Evolutionary conservation across 1,140 invertebrate species (phyloP).

Genomic region (Maconellicoccus hirsutus): DNA sequence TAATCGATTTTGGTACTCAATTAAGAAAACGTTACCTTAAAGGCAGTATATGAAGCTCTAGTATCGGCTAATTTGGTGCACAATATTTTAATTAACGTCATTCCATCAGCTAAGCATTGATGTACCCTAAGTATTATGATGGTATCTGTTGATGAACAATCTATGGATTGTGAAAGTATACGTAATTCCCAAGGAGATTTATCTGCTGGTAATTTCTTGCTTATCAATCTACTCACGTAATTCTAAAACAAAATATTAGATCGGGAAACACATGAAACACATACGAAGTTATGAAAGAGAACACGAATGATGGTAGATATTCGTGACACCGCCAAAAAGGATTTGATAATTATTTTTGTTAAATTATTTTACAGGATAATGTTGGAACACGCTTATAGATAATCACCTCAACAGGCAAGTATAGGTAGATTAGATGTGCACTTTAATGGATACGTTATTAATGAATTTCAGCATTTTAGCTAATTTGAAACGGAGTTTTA

Average conservation of each 20-base stretch:
- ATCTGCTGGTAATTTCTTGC: slow-evolving; percentile 35
- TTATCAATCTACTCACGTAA: slow-evolving; percentile 38
- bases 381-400: not conserved
- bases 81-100: slow-evolving; percentile 40
- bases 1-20: too few relatives aligned
- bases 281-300: not conserved
- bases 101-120: slow-evolving; percentile 45
- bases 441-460: not conserved
- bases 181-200: slow-evolving; percentile 46
- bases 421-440: too few relatives aligned
- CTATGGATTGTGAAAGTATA: slow-evolving; percentile 34
- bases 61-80: slow-evolving; percentile 41
- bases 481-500: too few relatives aligned
- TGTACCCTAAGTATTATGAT: slow-evolving; percentile 43
- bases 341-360: not conserved
- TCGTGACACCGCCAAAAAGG: not conserved
- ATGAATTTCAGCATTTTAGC: not conserved
- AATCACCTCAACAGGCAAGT: not conserved
- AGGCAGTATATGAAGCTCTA: slow-evolving; percentile 28
- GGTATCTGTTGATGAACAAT: slow-evolving; percentile 35
- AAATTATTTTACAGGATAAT: not conserved
- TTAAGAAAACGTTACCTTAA: too few relatives aligned
- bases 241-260: slow-evolving; percentile 32
- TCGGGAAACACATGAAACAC: not conserved
- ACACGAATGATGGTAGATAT: not conserved